Evolutionary conservation across 2,888 invertebrate species (phyloP).

Genomic region (Drosophila gaucha): DNA sequence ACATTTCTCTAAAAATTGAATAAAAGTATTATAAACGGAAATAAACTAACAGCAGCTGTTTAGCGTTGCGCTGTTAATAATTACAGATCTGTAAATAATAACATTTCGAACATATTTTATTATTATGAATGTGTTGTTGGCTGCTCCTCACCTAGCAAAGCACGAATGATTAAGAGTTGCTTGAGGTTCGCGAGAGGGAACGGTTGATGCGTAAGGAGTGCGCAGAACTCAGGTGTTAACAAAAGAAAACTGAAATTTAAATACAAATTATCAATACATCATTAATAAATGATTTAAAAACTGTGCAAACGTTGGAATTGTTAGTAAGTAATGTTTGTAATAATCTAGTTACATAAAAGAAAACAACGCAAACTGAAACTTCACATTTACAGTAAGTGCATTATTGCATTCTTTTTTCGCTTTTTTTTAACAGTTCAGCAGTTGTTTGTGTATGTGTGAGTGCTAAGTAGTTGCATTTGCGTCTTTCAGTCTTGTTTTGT

Average conservation of each 20-base stretch:
- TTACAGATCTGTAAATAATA: slow-evolving; percentile 10
- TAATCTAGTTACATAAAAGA: slow-evolving; percentile 59
- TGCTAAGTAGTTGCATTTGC: slow-evolving; percentile 40
- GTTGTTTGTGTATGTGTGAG: slow-evolving; percentile 23
- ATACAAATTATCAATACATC: slow-evolving; percentile 24
- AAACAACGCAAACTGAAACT: slow-evolving; percentile 44
- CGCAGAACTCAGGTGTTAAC: slow-evolving; percentile 7
- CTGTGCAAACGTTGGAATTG: neutral
- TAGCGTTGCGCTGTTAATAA: slow-evolving; percentile 4
- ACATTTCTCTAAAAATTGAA: neutral
- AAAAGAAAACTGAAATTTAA: slow-evolving; percentile 22
- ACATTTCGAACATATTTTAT: neutral
- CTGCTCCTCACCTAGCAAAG: slow-evolving; percentile 4
- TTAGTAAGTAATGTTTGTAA: slow-evolving; percentile 7
- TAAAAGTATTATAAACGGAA: no score
- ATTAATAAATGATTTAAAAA: slow-evolving; percentile 11
- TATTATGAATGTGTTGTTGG: slow-evolving; percentile 3
- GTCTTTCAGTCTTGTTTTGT: slow-evolving; percentile 47
- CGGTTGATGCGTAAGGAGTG: slow-evolving; percentile 28
- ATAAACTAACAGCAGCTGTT: neutral
- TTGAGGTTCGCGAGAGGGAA: slow-evolving; percentile 9
- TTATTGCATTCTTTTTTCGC: slow-evolving; percentile 40
- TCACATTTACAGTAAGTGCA: slow-evolving; percentile 69
- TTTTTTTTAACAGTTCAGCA: slow-evolving; percentile 48
- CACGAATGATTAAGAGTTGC: slow-evolving; percentile 24